phyloP scores from a whole-genome alignment of 2,113 vertebrate genomes.

The Castor canadensis region DNA sequence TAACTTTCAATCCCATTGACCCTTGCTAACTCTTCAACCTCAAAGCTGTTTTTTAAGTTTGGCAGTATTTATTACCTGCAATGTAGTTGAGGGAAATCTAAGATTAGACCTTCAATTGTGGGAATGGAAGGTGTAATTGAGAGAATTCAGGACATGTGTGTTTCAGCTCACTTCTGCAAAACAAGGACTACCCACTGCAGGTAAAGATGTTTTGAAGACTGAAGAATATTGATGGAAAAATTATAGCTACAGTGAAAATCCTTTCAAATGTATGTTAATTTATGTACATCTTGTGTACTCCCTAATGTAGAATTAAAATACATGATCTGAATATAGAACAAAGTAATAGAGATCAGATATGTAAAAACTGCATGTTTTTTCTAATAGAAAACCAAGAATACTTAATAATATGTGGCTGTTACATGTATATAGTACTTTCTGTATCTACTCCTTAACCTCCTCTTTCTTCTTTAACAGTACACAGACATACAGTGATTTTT shows the following conservation, averaged over 20 bases:
- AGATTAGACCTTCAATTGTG: constrained; percentile 42
- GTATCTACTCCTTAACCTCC: constrained; percentile 32
- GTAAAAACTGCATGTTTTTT: background rate
- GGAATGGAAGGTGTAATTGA: constrained; percentile 39
- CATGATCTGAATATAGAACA: background rate
- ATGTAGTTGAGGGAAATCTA: constrained; percentile 52
- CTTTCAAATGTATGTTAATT: background rate
- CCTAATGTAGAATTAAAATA: background rate
- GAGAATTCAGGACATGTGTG: background rate
- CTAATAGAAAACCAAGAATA: background rate
- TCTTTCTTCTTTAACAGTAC: constrained; percentile 32
- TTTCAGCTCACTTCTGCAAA: background rate
- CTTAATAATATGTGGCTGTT: constrained; percentile 29
- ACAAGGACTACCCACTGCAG: background rate
- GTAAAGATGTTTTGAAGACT: constrained; percentile 2
- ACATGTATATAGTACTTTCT: constrained; percentile 31
- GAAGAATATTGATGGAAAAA: background rate
- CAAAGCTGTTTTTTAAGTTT: constrained; percentile 60
- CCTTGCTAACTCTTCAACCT: constrained; percentile 60
- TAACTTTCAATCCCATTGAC: constrained; percentile 47
- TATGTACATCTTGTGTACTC: background rate
- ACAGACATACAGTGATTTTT: constrained; percentile 61
- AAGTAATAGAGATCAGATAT: constrained; percentile 12
- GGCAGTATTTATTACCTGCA: constrained; percentile 47
- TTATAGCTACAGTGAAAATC: background rate